phyloP scores from a whole-genome alignment of 2,888 invertebrate species.

The Caenorhabditis zanzibari region DNA sequence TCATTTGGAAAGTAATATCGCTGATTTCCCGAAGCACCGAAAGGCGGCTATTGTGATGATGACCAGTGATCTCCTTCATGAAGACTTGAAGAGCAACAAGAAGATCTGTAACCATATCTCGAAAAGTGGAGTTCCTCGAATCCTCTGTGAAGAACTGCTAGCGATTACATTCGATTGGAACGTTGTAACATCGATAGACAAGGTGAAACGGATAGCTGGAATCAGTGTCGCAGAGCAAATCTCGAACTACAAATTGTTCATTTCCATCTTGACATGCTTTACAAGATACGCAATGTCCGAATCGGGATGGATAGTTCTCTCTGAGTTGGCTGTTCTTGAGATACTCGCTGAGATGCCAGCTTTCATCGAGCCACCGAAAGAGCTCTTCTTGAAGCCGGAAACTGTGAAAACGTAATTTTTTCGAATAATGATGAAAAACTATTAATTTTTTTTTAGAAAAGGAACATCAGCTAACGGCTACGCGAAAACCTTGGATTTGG shows the following conservation, averaged over 20 bases:
- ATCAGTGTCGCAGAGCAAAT: conserved; percentile 39
- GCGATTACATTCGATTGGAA: conserved; percentile 66
- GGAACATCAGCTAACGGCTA: conserved; percentile 61
- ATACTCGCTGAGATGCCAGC: conserved; percentile 64
- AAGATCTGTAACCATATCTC: conserved; percentile 64
- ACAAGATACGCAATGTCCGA: conserved; percentile 66
- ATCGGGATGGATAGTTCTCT: conserved; percentile 71
- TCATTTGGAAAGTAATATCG: conserved; percentile 57
- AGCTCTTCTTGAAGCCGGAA: conserved; percentile 72
- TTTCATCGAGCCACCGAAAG: conserved; percentile 68
- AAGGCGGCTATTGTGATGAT: conserved; percentile 65
- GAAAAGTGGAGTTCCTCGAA: conserved; percentile 66
- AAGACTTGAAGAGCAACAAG: conserved; percentile 68
- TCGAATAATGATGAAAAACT: background rate
- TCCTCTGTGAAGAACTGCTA: conserved; percentile 64
- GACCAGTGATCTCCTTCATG: conserved; percentile 65
- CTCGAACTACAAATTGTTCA: conserved; percentile 55
- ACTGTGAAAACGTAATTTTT: conserved; percentile 63
- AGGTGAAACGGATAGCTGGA: background rate
- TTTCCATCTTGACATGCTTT: conserved; percentile 64
- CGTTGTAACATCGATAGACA: conserved; percentile 27
- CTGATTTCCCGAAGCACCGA: conserved; percentile 64
- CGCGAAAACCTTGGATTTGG: conserved; percentile 63
- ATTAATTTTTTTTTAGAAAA: conserved; percentile 67
- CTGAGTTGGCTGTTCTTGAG: conserved; percentile 68